Base-by-base conservation (phyloP, 1,140 invertebrate genomes). In the Cydia fagiglandana region DNA sequence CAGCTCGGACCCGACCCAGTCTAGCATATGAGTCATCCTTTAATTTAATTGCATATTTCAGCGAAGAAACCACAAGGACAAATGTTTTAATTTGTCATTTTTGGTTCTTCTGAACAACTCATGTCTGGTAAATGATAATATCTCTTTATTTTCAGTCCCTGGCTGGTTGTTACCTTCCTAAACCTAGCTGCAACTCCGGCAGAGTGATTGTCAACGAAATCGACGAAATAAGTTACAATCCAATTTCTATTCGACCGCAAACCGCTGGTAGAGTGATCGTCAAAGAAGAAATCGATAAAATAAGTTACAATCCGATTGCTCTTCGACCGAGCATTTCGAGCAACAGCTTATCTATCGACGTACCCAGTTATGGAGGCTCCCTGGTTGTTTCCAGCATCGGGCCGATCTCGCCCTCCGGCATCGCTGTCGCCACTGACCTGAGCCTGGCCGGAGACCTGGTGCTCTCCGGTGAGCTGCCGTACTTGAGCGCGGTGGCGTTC, bases 401-500 rank as follows among this genome's bases (percentile, higher is more conserved):
- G 0, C 66, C 66, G 3, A 38, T 70, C 7, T 34, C 34, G 30
- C 66, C 66, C 0, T 17, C 30, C 7, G 66, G 66, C 9, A 34
- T 70, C 2, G 15, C 66, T 3, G n/a, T 41, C 4, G 66, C 66
- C 6, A 70, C 34, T 0, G 34, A 70, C 7, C 34, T 70, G 15
- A 15, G 2, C 0, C 66, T 70, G 30, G 38, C 15, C 0, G 66
- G 66, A 9, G n/a, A 34, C 15, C 0, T 70, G 66, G 66, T 15
- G 7, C 34, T 70, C 7, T 34, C 30, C 15, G 66, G 66, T 4
- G 28, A 15, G 45, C n/a, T 73, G 45, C 73, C 73, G 41, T 73
- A 24, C 45, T 5, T 73, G 41, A 53, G 73, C 20, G 73, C 73
- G 3, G 66, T 70, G 38, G 66, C 34, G 15, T 70, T 70, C 15